Evolutionary conservation across 1,140 invertebrate genomes (phyloP).

Genomic region (Zophobas morio): DNA sequence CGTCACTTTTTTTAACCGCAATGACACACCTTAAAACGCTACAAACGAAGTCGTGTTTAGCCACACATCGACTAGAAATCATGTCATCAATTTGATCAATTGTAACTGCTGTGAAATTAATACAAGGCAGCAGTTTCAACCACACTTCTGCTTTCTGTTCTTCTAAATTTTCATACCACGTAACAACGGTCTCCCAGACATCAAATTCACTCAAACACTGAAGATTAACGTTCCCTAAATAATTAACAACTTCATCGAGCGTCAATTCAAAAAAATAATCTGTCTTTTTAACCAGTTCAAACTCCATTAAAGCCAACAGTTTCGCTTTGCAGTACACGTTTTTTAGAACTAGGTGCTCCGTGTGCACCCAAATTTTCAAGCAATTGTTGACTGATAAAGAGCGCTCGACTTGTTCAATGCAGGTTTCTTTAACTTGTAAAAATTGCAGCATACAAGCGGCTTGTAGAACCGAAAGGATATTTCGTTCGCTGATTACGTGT

Average conservation of each 20-base stretch:
- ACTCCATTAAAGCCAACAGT: slow-evolving; percentile 59
- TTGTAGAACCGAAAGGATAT: slow-evolving; percentile 57
- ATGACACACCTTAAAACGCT: slow-evolving; percentile 55
- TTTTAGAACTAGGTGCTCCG: slow-evolving; percentile 57
- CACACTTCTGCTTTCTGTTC: slow-evolving; percentile 44
- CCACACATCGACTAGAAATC: slow-evolving; percentile 57
- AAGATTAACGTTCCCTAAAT: slow-evolving; percentile 60
- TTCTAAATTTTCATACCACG: slow-evolving; percentile 59
- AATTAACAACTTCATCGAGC: slow-evolving; percentile 58
- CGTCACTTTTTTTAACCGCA: slow-evolving; percentile 39
- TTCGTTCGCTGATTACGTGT: slow-evolving; percentile 46
- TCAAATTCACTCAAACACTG: slow-evolving; percentile 58
- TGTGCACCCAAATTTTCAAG: slow-evolving; percentile 61
- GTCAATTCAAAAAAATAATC: slow-evolving; percentile 55
- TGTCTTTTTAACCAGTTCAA: slow-evolving; percentile 55
- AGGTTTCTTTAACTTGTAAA: slow-evolving; percentile 51
- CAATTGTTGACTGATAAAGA: slow-evolving; percentile 58
- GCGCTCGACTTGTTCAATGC: slow-evolving; percentile 51
- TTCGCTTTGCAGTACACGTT: slow-evolving; percentile 63
- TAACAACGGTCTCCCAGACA: slow-evolving; percentile 61
- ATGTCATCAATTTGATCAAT: slow-evolving; percentile 59
- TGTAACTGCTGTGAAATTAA: slow-evolving; percentile 60
- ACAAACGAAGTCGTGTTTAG: slow-evolving; percentile 48
- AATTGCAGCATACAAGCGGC: slow-evolving; percentile 64
- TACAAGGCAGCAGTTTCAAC: slow-evolving; percentile 56